These are phyloP conservation scores for Lithophane socia DNA, from an alignment of 2,888 invertebrate species.

Conservation along the genomic window DNA sequence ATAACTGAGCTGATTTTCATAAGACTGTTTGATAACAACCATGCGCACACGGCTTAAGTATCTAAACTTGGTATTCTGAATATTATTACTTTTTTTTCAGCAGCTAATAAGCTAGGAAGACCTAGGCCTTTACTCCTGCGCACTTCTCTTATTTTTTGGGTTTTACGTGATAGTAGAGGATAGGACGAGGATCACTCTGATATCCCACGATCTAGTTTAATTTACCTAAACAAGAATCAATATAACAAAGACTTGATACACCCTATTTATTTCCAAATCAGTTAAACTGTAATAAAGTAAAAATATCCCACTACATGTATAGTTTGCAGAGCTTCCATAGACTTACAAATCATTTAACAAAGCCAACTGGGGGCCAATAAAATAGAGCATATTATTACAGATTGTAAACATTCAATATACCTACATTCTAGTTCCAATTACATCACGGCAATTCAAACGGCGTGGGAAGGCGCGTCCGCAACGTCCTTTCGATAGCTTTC, in stretches of 20 bases:
- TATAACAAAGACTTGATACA: conserved; percentile 32
- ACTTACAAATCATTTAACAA: conserved; percentile 58
- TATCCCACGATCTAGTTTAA: conserved; percentile 35
- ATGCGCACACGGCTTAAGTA: too few species aligned
- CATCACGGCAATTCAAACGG: conserved; percentile 80
- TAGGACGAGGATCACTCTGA: not conserved
- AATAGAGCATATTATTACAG: conserved; percentile 50
- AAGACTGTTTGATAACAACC: not conserved
- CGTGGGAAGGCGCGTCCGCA: conserved; percentile 82
- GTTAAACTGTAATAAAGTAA: conserved; percentile 4
- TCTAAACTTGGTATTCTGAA: not conserved
- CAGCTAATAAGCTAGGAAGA: not conserved
- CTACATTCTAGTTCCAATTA: conserved; percentile 65
- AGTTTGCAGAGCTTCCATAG: conserved; percentile 25
- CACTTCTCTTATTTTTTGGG: not conserved
- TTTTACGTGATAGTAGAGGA: too few species aligned
- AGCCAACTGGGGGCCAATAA: conserved; percentile 32
- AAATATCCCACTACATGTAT: conserved; percentile 26
- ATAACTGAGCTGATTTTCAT: not conserved
- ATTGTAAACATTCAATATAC: conserved; percentile 61
- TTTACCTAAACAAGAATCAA: not conserved
- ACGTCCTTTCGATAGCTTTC: conserved; percentile 79
- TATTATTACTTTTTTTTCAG: not conserved
- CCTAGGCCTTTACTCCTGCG: not conserved
- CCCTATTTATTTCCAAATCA: conserved; percentile 34